Conservation (phyloP, 2,888 invertebrate species). For the Globia sparganii region DNA sequence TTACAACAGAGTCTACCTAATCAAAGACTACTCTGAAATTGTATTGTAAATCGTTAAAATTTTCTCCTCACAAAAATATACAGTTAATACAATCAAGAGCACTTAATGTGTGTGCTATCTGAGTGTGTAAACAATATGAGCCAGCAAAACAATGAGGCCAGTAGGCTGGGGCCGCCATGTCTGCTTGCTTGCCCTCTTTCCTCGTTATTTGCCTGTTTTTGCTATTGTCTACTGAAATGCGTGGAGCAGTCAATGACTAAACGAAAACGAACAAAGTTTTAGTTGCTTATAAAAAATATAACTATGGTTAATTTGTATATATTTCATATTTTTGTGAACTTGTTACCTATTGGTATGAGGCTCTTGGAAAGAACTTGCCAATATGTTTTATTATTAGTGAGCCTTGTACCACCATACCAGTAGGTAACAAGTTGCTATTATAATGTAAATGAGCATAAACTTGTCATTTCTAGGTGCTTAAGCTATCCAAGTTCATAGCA, state of each 20-base stretch:
- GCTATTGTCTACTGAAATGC: neutral
- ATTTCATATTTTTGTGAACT: neutral
- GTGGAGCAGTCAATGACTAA: neutral
- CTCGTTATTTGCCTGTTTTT: neutral
- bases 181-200: conserved; percentile 43
- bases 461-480: conserved; percentile 3
- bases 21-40: neutral
- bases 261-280: too few relatives aligned
- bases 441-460: conserved; percentile 30
- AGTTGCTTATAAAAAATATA: too few relatives aligned
- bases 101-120: conserved; percentile 21
- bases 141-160: conserved; percentile 6
- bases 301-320: neutral
- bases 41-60: neutral
- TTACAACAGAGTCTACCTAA: neutral
- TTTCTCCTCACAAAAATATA: neutral
- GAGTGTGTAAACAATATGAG: conserved; percentile 30
- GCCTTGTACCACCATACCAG: neutral
- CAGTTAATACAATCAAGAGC: too few relatives aligned
- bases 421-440: conserved; percentile 1
- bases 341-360: too few relatives aligned
- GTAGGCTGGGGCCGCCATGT: neutral
- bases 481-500: neutral
- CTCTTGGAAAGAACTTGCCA: too few relatives aligned
- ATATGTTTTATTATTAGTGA: too few relatives aligned